Percentiles rank a stretch among this genome's conserved stretches.
These are phyloP conservation scores for Percina caprodes DNA, from an alignment of 2,113 vertebrate genomes.

Conservation along the genomic window DNA sequence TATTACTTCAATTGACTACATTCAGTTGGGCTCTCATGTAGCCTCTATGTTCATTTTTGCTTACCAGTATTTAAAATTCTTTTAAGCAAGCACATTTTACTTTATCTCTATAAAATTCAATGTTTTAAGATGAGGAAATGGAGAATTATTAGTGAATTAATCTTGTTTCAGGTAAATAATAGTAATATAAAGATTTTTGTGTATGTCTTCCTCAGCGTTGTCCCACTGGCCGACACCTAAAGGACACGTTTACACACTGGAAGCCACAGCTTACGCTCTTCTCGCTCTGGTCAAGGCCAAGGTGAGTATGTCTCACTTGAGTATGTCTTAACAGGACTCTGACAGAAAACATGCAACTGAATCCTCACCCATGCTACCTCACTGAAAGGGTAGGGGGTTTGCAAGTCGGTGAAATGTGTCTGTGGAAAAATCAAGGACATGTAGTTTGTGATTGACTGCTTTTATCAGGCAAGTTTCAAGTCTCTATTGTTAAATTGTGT, in stretches of 20 bases:
- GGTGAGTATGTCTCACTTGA: slow-evolving; percentile 45
- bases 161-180: neutral
- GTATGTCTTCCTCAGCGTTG: slow-evolving; percentile 62
- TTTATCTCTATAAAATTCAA: too few species aligned
- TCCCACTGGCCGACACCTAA: slow-evolving; percentile 82
- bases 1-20: too few species aligned
- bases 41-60: too few species aligned
- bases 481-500: neutral
- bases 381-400: too few species aligned
- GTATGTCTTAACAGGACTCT: neutral
- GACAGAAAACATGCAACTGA: neutral
- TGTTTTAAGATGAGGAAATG: too few species aligned
- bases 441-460: neutral
- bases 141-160: too few species aligned
- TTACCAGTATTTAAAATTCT: too few species aligned
- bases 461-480: neutral
- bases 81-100: too few species aligned
- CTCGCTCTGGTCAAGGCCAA: slow-evolving; percentile 84
- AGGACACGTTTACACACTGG: slow-evolving; percentile 82
- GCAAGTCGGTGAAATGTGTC: too few species aligned
- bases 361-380: too few species aligned
- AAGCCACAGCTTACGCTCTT: slow-evolving; percentile 91
- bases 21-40: too few species aligned
- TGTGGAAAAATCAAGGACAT: neutral
- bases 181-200: neutral